Conservation (phyloP, 30 jellyfish, hydroid and myxozoan genomes). For the Aurelia sp. region DNA sequence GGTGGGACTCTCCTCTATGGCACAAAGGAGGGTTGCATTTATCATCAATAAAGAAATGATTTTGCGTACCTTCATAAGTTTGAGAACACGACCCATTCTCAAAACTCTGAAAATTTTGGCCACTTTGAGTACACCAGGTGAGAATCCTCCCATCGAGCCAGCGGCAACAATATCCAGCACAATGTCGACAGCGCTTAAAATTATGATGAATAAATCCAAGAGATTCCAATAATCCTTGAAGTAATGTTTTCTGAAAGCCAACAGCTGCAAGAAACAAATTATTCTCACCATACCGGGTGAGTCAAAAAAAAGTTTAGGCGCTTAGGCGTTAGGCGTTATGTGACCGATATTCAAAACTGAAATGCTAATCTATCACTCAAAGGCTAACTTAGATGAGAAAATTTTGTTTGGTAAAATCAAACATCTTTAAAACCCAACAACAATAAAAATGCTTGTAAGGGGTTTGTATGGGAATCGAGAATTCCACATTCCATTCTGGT, state of each 20-base stretch:
- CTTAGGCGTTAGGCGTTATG: too few species aligned
- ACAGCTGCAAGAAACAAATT: constrained; percentile 24
- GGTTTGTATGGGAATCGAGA: too few species aligned
- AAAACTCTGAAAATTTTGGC: constrained; percentile 82
- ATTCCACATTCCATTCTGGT: too few species aligned
- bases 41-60: not conserved
- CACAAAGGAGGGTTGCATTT: not conserved
- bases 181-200: constrained; percentile 79
- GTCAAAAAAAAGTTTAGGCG: too few species aligned
- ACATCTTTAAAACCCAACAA: too few species aligned
- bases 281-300: too few species aligned
- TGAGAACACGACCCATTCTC: constrained; percentile 93
- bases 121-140: constrained; percentile 89
- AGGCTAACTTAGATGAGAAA: too few species aligned
- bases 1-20: too few species aligned
- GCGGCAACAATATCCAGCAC: constrained; percentile 79
- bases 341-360: too few species aligned
- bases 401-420: too few species aligned
- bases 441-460: too few species aligned
- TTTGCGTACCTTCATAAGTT: constrained; percentile 78
- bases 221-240: constrained; percentile 88
- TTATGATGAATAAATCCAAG: constrained; percentile 77
- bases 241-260: constrained; percentile 85
- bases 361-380: too few species aligned
- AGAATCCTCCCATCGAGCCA: constrained; percentile 76